A percentile compares a stretch with the other conserved stretches of the same genome.
phyloP scores from a whole-genome alignment of 2,888 invertebrate genomes.

The Aethes cnicana region DNA sequence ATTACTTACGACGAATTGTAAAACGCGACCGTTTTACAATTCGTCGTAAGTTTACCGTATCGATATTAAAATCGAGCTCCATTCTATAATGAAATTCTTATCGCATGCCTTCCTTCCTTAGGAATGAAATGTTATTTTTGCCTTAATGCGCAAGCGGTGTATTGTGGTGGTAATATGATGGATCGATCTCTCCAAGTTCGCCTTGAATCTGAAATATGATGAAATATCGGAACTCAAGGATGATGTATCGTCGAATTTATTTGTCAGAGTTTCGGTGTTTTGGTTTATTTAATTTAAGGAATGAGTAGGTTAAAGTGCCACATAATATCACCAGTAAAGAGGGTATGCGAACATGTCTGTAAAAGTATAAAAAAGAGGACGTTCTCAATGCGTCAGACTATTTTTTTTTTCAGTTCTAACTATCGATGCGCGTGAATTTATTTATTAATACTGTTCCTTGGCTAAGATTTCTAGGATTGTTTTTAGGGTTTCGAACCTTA shows the following conservation, averaged over 20 bases:
- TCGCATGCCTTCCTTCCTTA: constrained; percentile 38
- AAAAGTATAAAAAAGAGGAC: too few species aligned
- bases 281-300: constrained; percentile 1
- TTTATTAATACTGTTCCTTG: too few species aligned
- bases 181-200: constrained; percentile 24
- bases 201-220: constrained; percentile 28
- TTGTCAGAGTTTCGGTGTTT: background rate
- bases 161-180: constrained; percentile 24
- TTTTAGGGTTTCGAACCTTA: too few species aligned
- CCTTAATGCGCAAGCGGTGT: constrained; percentile 29
- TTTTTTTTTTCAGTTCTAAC: too few species aligned
- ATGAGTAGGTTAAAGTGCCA: too few species aligned
- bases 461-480: too few species aligned
- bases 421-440: too few species aligned
- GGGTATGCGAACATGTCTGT: too few species aligned
- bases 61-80: constrained; percentile 36
- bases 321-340: background rate
- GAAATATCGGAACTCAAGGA: constrained; percentile 19
- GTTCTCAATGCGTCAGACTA: too few species aligned
- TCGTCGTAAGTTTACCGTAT: too few species aligned
- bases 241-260: constrained; percentile 22
- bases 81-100: constrained; percentile 57
- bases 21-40: constrained; percentile 1
- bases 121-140: constrained; percentile 55
- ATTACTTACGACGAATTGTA: too few species aligned